phyloP scores from a whole-genome alignment of 2,113 vertebrate species.

The Antigone vipio region DNA sequence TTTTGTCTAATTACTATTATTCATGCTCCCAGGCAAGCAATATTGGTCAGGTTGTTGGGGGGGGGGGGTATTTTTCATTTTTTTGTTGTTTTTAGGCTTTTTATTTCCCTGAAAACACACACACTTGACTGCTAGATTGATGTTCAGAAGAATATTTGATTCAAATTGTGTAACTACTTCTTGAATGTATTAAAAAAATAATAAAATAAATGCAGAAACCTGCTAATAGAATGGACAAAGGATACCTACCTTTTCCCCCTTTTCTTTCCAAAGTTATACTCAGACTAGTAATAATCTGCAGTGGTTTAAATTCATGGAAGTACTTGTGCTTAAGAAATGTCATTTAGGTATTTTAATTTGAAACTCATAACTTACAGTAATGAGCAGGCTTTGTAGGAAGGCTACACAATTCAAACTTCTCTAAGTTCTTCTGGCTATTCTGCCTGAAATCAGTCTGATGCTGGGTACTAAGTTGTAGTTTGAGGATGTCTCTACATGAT shows the following conservation, averaged over 20 bases:
- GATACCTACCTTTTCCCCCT: neutral
- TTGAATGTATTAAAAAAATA: neutral
- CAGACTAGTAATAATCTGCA: neutral
- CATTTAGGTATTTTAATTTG: neutral
- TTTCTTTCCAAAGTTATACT: neutral
- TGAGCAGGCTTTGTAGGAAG: neutral
- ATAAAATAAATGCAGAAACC: neutral
- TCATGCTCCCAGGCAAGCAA: neutral
- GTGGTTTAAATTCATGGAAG: neutral
- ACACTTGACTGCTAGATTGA: neutral
- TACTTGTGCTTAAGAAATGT: neutral
- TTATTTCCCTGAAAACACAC: neutral
- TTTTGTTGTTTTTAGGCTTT: neutral
- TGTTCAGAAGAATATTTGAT: neutral
- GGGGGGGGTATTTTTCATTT: neutral
- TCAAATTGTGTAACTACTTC: neutral
- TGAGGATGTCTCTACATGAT: neutral
- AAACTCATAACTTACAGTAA: neutral
- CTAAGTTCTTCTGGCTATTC: neutral
- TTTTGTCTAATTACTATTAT: neutral
- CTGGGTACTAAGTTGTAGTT: neutral
- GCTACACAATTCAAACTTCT: neutral
- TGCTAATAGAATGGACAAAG: neutral
- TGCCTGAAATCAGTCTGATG: neutral
- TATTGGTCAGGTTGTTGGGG: neutral